Conservation (phyloP, 2,888 invertebrate genomes). For the Drosophila kuntzei region DNA sequence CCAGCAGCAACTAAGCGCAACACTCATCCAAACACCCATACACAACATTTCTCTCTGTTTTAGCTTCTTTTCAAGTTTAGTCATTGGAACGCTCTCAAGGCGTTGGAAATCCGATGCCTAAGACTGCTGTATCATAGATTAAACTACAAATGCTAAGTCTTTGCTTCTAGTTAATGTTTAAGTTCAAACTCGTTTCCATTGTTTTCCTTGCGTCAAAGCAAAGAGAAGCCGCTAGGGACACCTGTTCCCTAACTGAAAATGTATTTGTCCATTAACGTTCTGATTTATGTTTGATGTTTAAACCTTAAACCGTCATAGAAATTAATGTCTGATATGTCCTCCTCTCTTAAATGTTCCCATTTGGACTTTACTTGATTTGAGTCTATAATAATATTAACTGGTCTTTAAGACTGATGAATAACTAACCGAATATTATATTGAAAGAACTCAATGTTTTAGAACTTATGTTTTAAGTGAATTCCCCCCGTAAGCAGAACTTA, state of each 20-base stretch:
- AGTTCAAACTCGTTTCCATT: slow-evolving; percentile 44
- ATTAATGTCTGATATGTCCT: slow-evolving; percentile 3
- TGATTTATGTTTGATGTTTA: slow-evolving; percentile 27
- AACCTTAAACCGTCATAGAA: slow-evolving; percentile 6
- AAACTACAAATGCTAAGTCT: slow-evolving; percentile 50
- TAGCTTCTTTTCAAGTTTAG: slow-evolving; percentile 26
- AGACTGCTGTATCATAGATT: slow-evolving; percentile 33
- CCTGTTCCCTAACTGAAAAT: too few relatives aligned
- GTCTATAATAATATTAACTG: slow-evolving; percentile 53
- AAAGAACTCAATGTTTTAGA: slow-evolving; percentile 37
- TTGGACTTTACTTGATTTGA: slow-evolving; percentile 11
- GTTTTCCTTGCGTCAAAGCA: slow-evolving; percentile 31
- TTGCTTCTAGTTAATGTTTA: slow-evolving; percentile 64
- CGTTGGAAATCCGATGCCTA: slow-evolving; percentile 57
- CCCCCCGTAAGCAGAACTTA: slow-evolving; percentile 18
- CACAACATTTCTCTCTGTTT: slow-evolving; percentile 11
- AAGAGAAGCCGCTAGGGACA: slow-evolving; percentile 44
- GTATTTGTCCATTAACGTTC: slow-evolving; percentile 1
- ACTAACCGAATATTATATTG: slow-evolving; percentile 66
- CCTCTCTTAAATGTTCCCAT: slow-evolving; percentile 1
- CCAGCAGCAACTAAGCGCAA: slow-evolving; percentile 56
- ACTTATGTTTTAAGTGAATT: slow-evolving; percentile 36
- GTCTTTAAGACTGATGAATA: slow-evolving; percentile 76
- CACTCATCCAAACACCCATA: background rate
- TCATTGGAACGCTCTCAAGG: slow-evolving; percentile 42